These are phyloP conservation scores for Drosophila falleni DNA, from an alignment of 2,888 invertebrate species.

Conservation along the genomic window DNA sequence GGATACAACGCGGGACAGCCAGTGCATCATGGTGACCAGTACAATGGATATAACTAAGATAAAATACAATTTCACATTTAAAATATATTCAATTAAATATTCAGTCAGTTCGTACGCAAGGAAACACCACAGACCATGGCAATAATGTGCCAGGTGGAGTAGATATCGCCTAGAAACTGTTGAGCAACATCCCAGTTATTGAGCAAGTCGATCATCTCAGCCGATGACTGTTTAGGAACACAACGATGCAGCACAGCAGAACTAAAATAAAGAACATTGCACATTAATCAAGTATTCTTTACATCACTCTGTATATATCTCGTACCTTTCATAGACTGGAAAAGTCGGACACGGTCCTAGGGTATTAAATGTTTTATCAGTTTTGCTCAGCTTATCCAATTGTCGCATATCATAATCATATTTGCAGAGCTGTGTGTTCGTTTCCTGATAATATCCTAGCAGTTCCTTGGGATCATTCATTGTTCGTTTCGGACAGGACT, in stretches of 20 bases:
- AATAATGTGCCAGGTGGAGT: conserved; percentile 95
- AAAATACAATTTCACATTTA: not conserved
- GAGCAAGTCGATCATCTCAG: conserved; percentile 89
- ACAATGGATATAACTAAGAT: conserved; percentile 92
- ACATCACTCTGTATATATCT: too few species aligned
- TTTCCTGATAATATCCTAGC: conserved; percentile 89
- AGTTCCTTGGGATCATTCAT: conserved; percentile 89
- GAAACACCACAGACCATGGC: conserved; percentile 92
- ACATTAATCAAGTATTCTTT: not conserved
- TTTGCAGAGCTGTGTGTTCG: conserved; percentile 92
- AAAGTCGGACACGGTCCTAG: conserved; percentile 92
- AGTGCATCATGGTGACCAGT: conserved; percentile 93
- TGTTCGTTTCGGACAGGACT: conserved; percentile 91
- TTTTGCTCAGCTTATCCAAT: conserved; percentile 84
- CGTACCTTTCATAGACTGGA: conserved; percentile 91
- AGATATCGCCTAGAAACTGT: conserved; percentile 94
- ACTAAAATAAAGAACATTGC: conserved; percentile 86
- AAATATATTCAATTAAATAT: not conserved
- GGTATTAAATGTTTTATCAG: conserved; percentile 84
- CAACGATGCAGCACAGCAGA: conserved; percentile 94
- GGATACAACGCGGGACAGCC: conserved; percentile 93
- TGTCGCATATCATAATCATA: conserved; percentile 89
- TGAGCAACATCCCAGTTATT: conserved; percentile 96
- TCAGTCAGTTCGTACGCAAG: conserved; percentile 88
- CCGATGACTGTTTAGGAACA: conserved; percentile 91